A percentile compares a stretch with the other conserved stretches of the same genome.
Conservation (phyloP, 2,113 vertebrate species). For the Rousettus leschenaultii region DNA sequence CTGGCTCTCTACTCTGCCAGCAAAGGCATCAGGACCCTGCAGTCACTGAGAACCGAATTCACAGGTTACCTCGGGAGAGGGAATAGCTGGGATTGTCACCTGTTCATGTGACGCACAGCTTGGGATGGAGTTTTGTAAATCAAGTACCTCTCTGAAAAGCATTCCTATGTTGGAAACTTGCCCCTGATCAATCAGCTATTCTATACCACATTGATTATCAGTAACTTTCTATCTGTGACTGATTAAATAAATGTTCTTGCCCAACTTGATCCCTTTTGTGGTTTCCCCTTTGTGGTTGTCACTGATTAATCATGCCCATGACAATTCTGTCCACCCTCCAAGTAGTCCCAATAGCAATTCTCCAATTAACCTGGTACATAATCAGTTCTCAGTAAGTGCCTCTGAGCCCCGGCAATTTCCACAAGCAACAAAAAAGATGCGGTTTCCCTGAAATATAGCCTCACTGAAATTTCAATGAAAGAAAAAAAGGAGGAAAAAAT, state of each 20-base stretch:
- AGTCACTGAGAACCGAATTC: background rate
- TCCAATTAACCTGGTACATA: background rate
- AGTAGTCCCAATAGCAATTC: background rate
- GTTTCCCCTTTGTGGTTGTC: background rate
- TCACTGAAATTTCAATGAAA: constrained; percentile 3
- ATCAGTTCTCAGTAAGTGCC: background rate
- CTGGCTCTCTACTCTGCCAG: background rate
- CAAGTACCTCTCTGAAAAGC: background rate
- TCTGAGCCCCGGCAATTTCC: background rate
- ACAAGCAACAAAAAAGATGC: background rate
- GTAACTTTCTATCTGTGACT: background rate
- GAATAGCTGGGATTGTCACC: background rate
- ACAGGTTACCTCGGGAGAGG: background rate
- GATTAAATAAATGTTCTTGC: background rate
- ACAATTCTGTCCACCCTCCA: background rate
- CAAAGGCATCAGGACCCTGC: background rate
- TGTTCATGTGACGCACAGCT: background rate
- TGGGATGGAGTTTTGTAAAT: background rate
- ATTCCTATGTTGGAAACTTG: background rate
- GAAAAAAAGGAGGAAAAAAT: background rate
- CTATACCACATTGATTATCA: background rate
- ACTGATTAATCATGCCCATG: background rate
- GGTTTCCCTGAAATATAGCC: background rate
- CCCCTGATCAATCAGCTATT: background rate
- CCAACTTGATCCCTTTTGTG: background rate